Conservation (phyloP, 2,888 invertebrate species). For the Drosophila nr. fundita region DNA sequence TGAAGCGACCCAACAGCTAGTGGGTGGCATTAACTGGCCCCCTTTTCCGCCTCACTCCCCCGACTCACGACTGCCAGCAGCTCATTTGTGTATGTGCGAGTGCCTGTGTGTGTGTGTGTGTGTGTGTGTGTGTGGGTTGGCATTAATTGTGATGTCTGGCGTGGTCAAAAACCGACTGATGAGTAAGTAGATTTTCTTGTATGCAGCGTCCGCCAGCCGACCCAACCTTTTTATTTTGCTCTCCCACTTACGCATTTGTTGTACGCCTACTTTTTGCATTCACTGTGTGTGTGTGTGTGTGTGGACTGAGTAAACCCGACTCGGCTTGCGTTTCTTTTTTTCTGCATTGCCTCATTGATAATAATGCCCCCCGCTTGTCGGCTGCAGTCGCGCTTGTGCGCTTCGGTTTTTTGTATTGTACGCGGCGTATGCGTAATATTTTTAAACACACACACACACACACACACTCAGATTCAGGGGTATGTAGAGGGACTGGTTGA, state of each 20-base stretch:
- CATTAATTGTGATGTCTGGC: slow-evolving; percentile 81
- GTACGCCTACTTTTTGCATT: slow-evolving; percentile 55
- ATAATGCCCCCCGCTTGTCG: slow-evolving; percentile 69
- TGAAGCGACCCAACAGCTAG: slow-evolving; percentile 19
- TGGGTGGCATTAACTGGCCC: slow-evolving; percentile 76
- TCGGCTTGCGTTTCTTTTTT: slow-evolving; percentile 38
- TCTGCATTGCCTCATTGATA: slow-evolving; percentile 75
- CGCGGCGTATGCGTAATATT: slow-evolving; percentile 74
- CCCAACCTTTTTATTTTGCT: slow-evolving; percentile 22
- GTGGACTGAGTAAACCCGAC: slow-evolving; percentile 24
- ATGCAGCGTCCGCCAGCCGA: slow-evolving; percentile 52
- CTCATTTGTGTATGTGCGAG: slow-evolving; percentile 36
- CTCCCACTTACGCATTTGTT: slow-evolving; percentile 23
- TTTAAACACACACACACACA: slow-evolving; percentile 59
- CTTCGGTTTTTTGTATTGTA: slow-evolving; percentile 57
- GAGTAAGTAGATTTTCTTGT: slow-evolving; percentile 81
- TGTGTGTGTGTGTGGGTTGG: slow-evolving; percentile 48
- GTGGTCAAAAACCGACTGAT: slow-evolving; percentile 62
- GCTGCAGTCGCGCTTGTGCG: slow-evolving; percentile 56
- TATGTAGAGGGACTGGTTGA: slow-evolving; percentile 1
- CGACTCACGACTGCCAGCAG: slow-evolving; percentile 6
- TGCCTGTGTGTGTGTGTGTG: slow-evolving; percentile 25
- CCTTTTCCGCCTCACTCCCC: slow-evolving; percentile 3
- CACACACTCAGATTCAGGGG: background rate
- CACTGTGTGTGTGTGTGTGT: slow-evolving; percentile 1